Percentiles rank a stretch among this genome's conserved stretches.
Conservation (phyloP, 2,797 vertebrate species). For the Sebastes taczanowskii region DNA sequence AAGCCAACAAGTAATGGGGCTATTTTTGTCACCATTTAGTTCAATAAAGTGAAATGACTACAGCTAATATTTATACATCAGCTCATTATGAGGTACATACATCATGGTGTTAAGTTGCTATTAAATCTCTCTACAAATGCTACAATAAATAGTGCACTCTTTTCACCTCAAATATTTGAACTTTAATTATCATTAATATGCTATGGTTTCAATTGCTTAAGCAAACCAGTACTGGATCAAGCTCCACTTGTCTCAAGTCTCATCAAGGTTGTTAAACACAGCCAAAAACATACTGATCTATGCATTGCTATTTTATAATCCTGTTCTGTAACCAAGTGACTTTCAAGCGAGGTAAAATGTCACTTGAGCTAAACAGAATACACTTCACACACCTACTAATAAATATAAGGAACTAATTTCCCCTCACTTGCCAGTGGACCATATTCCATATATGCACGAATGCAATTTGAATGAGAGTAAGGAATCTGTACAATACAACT, state of each 20-base stretch:
- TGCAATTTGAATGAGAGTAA: not conserved
- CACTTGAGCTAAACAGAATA: not conserved
- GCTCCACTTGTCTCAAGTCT: not conserved
- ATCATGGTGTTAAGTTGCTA: not conserved
- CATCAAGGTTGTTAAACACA: not conserved
- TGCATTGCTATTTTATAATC: not conserved
- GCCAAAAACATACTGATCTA: not conserved
- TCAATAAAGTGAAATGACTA: no score
- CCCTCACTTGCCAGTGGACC: not conserved
- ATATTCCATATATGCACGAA: not conserved
- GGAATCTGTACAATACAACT: not conserved
- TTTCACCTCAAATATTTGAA: not conserved
- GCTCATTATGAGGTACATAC: no score
- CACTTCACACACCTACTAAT: not conserved
- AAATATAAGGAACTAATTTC: no score
- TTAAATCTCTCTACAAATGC: not conserved
- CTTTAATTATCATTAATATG: not conserved
- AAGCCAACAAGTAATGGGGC: no score
- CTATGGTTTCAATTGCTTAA: not conserved
- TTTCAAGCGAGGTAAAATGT: not conserved
- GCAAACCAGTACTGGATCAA: not conserved
- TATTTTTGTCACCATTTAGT: no score
- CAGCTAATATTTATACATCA: not conserved
- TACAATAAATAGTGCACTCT: not conserved
- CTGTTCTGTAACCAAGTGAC: not conserved